These are phyloP conservation scores for Anoplopoma fimbria DNA, from an alignment of 2,113 vertebrate genomes.

Conservation along the genomic window DNA sequence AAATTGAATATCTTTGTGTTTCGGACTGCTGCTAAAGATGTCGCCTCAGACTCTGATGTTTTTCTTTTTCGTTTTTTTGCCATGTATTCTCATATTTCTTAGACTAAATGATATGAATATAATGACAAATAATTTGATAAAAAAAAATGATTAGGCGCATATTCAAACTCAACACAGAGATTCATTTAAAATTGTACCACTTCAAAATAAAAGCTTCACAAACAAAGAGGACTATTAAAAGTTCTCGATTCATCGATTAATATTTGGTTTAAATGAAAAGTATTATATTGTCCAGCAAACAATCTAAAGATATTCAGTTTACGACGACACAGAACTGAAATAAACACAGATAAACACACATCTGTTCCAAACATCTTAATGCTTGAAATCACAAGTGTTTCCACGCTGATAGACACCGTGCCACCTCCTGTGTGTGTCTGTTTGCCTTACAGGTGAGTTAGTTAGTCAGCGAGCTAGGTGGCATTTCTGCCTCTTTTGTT, in stretches of 20 bases:
- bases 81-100: neutral
- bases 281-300: neutral
- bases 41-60: neutral
- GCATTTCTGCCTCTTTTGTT: slow-evolving; percentile 18
- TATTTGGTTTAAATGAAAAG: neutral
- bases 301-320: neutral
- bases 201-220: neutral
- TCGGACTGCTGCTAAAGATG: neutral
- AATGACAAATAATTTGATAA: neutral
- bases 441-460: slow-evolving; percentile 21
- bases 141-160: neutral
- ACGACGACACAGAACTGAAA: neutral
- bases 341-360: neutral
- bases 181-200: neutral
- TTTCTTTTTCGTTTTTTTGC: neutral
- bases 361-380: neutral
- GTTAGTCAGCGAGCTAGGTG: slow-evolving; percentile 7
- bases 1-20: no score
- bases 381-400: slow-evolving; percentile 22
- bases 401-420: slow-evolving; percentile 4
- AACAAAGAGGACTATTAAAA: neutral
- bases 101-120: neutral
- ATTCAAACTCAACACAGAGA: neutral
- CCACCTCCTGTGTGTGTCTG: slow-evolving; percentile 7
- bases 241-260: neutral